phyloP scores from a whole-genome alignment of 2,797 vertebrate species.

The Sternotherus odoratus region DNA sequence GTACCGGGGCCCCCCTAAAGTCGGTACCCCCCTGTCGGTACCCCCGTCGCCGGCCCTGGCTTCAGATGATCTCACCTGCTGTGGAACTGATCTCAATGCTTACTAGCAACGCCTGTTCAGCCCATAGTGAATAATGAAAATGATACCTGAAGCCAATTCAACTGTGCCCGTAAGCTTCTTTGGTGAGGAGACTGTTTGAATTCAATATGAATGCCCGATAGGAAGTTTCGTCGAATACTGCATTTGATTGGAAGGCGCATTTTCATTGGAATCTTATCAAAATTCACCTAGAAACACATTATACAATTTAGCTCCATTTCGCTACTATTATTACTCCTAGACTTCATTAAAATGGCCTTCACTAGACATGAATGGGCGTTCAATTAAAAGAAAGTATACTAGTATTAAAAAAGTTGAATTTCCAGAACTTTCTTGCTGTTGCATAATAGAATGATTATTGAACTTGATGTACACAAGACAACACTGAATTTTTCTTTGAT shows the following conservation, averaged over 20 bases:
- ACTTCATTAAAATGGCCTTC: not conserved
- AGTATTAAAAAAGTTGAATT: not conserved
- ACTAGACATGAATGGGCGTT: not conserved
- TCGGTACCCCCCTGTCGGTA: too few species aligned
- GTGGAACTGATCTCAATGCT: not conserved
- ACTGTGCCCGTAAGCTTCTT: slow-evolving; percentile 91
- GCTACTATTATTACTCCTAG: not conserved
- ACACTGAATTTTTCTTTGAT: not conserved
- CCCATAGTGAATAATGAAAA: accelerated
- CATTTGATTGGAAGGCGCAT: slow-evolving; percentile 89
- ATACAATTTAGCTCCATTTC: not conserved
- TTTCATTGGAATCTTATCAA: slow-evolving; percentile 86
- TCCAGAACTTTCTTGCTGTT: not conserved
- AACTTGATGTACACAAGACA: not conserved
- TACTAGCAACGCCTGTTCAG: not conserved
- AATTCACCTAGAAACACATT: slow-evolving; percentile 87
- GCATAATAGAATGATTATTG: not conserved
- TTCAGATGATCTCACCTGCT: not conserved
- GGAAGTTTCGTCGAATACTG: slow-evolving; percentile 91
- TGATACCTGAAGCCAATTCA: slow-evolving; percentile 95
- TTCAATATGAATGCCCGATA: slow-evolving; percentile 94
- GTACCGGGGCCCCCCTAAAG: too few species aligned
- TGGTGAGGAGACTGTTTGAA: slow-evolving; percentile 95
- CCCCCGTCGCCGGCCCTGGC: too few species aligned
- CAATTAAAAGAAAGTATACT: not conserved